Evolutionary conservation across 2,113 vertebrate species (phyloP).

Genomic region (Entomyzon cyanotis): DNA sequence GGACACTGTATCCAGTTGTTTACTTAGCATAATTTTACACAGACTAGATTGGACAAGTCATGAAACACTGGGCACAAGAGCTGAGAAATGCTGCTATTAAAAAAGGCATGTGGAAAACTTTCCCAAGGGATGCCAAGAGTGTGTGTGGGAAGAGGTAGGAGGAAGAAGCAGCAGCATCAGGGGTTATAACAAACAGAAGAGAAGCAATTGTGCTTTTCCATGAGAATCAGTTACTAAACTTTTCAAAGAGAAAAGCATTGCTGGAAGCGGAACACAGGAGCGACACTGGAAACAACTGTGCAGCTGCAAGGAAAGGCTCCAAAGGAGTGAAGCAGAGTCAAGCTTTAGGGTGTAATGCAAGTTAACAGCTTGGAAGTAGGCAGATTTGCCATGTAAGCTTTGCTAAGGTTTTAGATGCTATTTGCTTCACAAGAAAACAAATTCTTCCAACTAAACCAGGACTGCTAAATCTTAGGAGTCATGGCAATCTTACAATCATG

Average conservation of each 20-base stretch:
- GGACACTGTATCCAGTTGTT: conserved; percentile 53
- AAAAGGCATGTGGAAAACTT: conserved; percentile 50
- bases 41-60: conserved; percentile 65
- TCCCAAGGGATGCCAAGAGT: conserved; percentile 50
- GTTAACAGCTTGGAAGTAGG: not conserved
- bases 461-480: not conserved
- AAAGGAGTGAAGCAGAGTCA: not conserved
- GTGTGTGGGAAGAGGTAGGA: conserved; percentile 56
- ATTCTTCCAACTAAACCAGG: not conserved
- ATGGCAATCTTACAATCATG: not conserved
- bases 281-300: not conserved
- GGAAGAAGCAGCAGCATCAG: conserved; percentile 33
- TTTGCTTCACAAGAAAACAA: not conserved
- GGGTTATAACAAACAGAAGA: conserved; percentile 28
- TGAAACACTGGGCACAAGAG: conserved; percentile 59
- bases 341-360: not conserved
- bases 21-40: conserved; percentile 62
- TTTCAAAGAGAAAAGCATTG: conserved; percentile 2
- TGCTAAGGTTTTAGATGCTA: not conserved
- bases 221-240: not conserved
- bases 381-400: conserved; percentile 5
- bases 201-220: not conserved
- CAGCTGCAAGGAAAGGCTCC: conserved; percentile 17
- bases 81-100: conserved; percentile 54
- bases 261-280: conserved; percentile 32